Conservation (phyloP, 2,888 invertebrate genomes). For the Alsophila aescularia region DNA sequence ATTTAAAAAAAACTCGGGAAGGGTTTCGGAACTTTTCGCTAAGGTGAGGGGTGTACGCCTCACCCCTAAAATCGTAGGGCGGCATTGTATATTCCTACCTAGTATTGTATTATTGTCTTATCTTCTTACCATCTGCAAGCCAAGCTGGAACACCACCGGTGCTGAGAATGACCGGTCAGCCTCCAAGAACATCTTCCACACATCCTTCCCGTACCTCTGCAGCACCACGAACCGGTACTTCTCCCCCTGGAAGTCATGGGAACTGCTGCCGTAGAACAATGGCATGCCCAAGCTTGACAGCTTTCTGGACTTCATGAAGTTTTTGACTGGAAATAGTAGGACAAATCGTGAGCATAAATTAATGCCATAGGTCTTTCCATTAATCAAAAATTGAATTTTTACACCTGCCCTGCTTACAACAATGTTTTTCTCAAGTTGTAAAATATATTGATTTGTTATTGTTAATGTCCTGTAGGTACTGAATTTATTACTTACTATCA, state of each 20-base stretch:
- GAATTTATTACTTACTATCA: constrained; percentile 83
- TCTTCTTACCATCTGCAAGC: constrained; percentile 91
- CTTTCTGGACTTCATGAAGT: constrained; percentile 88
- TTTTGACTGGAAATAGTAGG: constrained; percentile 86
- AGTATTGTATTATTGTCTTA: not conserved
- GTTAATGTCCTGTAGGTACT: not conserved
- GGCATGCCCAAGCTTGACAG: constrained; percentile 93
- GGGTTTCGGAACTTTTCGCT: too few species aligned
- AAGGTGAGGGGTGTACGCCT: too few species aligned
- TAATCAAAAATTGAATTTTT: too few species aligned
- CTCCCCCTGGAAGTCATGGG: constrained; percentile 88
- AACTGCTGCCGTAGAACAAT: constrained; percentile 92
- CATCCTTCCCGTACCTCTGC: constrained; percentile 94
- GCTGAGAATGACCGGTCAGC: constrained; percentile 88
- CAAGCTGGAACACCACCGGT: constrained; percentile 91
- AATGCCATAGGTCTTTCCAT: too few species aligned
- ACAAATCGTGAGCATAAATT: too few species aligned
- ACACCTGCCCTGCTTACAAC: too few species aligned
- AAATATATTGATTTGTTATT: too few species aligned
- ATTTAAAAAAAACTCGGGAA: too few species aligned
- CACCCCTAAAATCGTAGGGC: too few species aligned
- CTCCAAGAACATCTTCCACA: constrained; percentile 90
- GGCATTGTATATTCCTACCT: too few species aligned
- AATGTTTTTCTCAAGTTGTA: too few species aligned
- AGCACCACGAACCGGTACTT: constrained; percentile 96